Percentiles rank a stretch among this genome's conserved stretches.
Evolutionary conservation across 35 echinoderm and acorn worm species (phyloP).

Genomic region (Apostichopus californicus): DNA sequence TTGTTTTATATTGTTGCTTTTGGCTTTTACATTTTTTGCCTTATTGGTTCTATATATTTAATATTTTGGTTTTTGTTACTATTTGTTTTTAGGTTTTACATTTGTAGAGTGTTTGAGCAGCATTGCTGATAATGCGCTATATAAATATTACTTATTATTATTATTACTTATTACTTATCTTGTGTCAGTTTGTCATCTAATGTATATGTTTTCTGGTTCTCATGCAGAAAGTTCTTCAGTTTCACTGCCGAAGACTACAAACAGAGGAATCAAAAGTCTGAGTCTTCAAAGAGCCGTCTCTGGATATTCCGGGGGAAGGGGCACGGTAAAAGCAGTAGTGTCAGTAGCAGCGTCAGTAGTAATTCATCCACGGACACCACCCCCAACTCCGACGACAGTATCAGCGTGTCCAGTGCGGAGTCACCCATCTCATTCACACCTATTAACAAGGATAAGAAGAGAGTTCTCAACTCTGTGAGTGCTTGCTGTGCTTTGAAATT

Average conservation of each 20-base stretch:
- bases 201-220: neutral
- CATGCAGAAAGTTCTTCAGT: constrained; percentile 79
- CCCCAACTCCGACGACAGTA: constrained; percentile 63
- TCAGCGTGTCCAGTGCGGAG: constrained; percentile 58
- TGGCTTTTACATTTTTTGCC: too few relatives aligned
- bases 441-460: constrained; percentile 31
- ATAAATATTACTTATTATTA: too few relatives aligned
- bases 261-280: constrained; percentile 9
- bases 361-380: constrained; percentile 64
- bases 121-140: too few relatives aligned
- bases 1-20: too few relatives aligned
- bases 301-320: constrained; percentile 15
- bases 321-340: constrained; percentile 13
- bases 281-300: neutral
- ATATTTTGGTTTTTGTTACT: too few relatives aligned
- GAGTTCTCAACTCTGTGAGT: neutral
- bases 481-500: too few relatives aligned
- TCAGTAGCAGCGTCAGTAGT: constrained; percentile 70
- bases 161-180: too few relatives aligned
- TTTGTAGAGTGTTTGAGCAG: too few relatives aligned
- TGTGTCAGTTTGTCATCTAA: too few relatives aligned
- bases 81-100: too few relatives aligned
- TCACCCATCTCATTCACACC: neutral
- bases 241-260: constrained; percentile 85
- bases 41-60: too few relatives aligned